phyloP scores from a whole-genome alignment of 2,888 invertebrate species.

The Phrixothrix hirtus region DNA sequence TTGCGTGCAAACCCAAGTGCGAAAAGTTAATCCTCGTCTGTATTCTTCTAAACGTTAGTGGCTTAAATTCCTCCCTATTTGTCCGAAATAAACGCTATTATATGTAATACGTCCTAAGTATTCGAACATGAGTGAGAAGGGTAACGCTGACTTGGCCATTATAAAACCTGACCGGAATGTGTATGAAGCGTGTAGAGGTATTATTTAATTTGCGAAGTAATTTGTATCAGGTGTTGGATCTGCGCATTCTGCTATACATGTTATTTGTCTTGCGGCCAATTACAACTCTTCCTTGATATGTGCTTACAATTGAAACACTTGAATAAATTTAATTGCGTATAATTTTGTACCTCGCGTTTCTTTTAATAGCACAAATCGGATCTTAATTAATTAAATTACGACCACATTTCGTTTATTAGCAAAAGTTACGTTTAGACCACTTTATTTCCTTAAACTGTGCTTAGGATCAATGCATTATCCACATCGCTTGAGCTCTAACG shows the following conservation, averaged over 20 bases:
- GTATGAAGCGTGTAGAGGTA: conserved; percentile 34
- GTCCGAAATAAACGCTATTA: too few relatives aligned
- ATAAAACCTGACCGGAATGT: conserved; percentile 36
- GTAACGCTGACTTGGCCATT: conserved; percentile 31
- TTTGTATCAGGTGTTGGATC: conserved; percentile 38
- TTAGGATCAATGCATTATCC: too few relatives aligned
- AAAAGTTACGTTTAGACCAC: too few relatives aligned
- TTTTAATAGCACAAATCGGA: too few relatives aligned
- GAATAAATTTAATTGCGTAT: conserved; percentile 38
- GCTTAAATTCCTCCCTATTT: too few relatives aligned
- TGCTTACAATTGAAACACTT: conserved; percentile 43
- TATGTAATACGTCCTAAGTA: conserved; percentile 24
- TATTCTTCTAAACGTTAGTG: too few relatives aligned
- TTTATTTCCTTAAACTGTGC: conserved; percentile 38
- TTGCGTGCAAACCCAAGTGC: neutral
- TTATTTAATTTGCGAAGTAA: conserved; percentile 38
- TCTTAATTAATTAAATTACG: too few relatives aligned
- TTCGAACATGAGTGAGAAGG: conserved; percentile 31
- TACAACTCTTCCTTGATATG: conserved; percentile 38
- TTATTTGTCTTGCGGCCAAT: conserved; percentile 38
- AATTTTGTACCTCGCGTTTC: too few relatives aligned
- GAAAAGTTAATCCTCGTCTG: conserved; percentile 4
- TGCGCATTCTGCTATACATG: conserved; percentile 33
- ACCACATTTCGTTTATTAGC: too few relatives aligned
- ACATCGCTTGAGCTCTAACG: too few relatives aligned